phyloP scores from a whole-genome alignment of 1,140 invertebrate genomes.

The Drosophila nannoptera region DNA sequence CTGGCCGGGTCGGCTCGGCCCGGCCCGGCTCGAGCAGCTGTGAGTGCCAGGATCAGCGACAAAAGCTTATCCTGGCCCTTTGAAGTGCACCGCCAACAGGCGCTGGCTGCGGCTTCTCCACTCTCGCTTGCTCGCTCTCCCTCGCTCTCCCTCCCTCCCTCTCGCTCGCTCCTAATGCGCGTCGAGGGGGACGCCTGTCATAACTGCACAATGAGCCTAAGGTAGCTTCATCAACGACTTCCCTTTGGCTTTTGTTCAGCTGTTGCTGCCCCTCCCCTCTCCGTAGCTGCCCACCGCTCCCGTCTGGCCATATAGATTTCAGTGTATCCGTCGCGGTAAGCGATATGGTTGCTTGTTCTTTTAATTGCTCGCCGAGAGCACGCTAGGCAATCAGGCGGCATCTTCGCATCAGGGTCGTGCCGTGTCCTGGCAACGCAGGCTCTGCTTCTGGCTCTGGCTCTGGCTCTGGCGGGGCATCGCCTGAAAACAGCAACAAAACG shows the following conservation, averaged over 20 bases:
- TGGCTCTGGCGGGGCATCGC: background rate
- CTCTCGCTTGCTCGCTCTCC: too few relatives aligned
- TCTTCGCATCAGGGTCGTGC: slow-evolving; percentile 15
- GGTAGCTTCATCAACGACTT: slow-evolving; percentile 37
- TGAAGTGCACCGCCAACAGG: slow-evolving; percentile 44
- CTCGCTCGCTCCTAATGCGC: too few relatives aligned
- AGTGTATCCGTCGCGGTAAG: slow-evolving; percentile 51
- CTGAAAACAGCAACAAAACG: slow-evolving; percentile 23
- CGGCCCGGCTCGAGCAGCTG: slow-evolving; percentile 1
- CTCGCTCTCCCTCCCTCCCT: too few relatives aligned
- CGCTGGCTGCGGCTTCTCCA: too few relatives aligned
- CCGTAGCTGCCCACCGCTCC: background rate
- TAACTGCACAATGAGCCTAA: slow-evolving; percentile 63
- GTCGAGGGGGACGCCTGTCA: slow-evolving; percentile 67
- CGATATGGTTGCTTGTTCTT: slow-evolving; percentile 72
- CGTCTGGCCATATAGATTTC: slow-evolving; percentile 65
- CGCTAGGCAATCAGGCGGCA: slow-evolving; percentile 65
- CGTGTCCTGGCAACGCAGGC: background rate
- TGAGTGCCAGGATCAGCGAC: slow-evolving; percentile 19
- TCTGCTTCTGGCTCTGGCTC: background rate
- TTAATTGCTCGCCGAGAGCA: slow-evolving; percentile 69
- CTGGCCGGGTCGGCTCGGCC: background rate
- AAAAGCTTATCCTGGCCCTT: slow-evolving; percentile 46
- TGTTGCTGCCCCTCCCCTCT: slow-evolving; percentile 22
- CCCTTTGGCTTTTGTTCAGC: slow-evolving; percentile 29